Conservation (phyloP, 1,140 invertebrate species). For the Bradynema listronoti region DNA sequence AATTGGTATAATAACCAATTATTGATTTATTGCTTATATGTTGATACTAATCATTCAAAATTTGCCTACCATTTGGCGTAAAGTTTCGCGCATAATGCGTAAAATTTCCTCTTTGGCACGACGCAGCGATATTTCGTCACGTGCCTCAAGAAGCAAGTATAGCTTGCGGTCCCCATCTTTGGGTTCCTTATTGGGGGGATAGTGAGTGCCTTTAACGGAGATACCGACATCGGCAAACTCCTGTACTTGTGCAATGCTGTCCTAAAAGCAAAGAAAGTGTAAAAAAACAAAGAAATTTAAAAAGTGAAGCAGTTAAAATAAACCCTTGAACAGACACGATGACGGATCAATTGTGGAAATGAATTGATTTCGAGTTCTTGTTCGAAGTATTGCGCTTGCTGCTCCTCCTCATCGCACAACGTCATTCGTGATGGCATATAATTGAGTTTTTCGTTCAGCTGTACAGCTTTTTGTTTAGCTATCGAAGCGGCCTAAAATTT, state of each 20-base stretch:
- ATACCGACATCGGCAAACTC: slow-evolving; percentile 98
- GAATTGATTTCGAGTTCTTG: slow-evolving; percentile 99
- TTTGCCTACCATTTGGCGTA: slow-evolving; percentile 40
- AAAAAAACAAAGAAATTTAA: slow-evolving; percentile 21
- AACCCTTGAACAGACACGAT: slow-evolving; percentile 93
- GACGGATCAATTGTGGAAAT: slow-evolving; percentile 94
- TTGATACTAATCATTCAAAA: slow-evolving; percentile 9
- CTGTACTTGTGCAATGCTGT: slow-evolving; percentile 91
- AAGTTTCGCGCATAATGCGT: slow-evolving; percentile 84
- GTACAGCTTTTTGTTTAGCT: slow-evolving; percentile 70
- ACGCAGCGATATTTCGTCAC: slow-evolving; percentile 87
- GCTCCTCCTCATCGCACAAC: slow-evolving; percentile 65
- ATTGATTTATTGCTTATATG: background rate
- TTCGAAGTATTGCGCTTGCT: slow-evolving; percentile 75
- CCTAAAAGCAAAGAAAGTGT: slow-evolving; percentile 62
- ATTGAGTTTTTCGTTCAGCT: slow-evolving; percentile 90
- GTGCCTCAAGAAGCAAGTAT: slow-evolving; percentile 96
- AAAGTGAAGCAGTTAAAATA: slow-evolving; percentile 9
- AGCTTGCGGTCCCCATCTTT: slow-evolving; percentile 87
- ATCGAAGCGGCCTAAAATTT: slow-evolving; percentile 46
- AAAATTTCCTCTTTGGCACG: slow-evolving; percentile 98
- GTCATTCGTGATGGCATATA: slow-evolving; percentile 74
- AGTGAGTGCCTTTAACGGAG: slow-evolving; percentile 94
- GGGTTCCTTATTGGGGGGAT: slow-evolving; percentile 73
- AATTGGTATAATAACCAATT: background rate